These are phyloP conservation scores for Cuculus canorus DNA, from an alignment of 2,797 vertebrate species.

Conservation along the genomic window DNA sequence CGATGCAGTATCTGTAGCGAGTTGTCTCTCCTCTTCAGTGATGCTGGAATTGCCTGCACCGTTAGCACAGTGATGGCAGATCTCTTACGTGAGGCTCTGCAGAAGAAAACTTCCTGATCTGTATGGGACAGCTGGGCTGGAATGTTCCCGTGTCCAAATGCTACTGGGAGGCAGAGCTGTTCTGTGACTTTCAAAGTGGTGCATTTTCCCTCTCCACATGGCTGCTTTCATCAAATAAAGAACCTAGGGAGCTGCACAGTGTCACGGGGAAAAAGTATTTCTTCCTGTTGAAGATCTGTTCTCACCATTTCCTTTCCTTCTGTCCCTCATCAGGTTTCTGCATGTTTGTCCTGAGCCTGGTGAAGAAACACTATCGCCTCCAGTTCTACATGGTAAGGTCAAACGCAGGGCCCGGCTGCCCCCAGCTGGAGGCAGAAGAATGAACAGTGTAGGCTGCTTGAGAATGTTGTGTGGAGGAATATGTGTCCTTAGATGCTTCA, in stretches of 20 bases:
- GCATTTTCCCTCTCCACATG: neutral
- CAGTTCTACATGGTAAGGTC: slow-evolving; percentile 98
- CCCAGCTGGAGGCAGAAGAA: neutral
- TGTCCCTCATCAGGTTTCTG: slow-evolving; percentile 88
- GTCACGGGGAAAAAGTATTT: neutral
- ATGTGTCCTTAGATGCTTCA: neutral
- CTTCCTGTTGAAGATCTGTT: neutral
- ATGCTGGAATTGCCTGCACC: neutral
- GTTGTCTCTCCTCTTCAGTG: neutral
- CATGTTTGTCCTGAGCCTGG: slow-evolving; percentile 98
- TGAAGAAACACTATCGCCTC: slow-evolving; percentile 98
- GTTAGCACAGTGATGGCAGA: neutral
- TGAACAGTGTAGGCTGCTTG: neutral
- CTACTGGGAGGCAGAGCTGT: neutral
- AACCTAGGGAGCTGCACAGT: neutral
- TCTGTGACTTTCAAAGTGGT: neutral
- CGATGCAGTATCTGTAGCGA: neutral
- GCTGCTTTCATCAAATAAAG: neutral
- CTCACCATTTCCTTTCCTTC: neutral
- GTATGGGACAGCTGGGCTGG: neutral
- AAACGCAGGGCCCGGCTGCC: neutral
- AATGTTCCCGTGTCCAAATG: neutral
- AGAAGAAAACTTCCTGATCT: neutral
- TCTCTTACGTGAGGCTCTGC: neutral
- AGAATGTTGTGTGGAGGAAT: neutral